Percentiles rank a stretch among this genome's conserved stretches.
phyloP scores from a whole-genome alignment of 2,888 invertebrate species.

The Drosophila mulleri region DNA sequence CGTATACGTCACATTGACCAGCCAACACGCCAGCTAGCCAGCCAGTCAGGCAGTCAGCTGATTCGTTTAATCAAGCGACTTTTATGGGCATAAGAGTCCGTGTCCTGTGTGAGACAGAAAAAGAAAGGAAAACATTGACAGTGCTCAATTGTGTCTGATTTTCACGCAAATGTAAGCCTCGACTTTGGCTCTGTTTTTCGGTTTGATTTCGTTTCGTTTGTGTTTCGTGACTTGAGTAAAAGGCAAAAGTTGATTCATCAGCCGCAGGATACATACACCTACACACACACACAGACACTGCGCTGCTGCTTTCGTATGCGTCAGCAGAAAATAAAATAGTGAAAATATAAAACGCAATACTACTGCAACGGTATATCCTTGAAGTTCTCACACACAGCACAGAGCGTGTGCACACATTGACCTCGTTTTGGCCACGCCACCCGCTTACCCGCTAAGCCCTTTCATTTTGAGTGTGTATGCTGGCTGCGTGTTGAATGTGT shows the following conservation, averaged over 20 bases:
- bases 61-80: slow-evolving; percentile 62
- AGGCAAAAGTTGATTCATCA: slow-evolving; percentile 81
- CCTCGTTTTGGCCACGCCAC: slow-evolving; percentile 63
- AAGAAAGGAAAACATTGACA: slow-evolving; percentile 20
- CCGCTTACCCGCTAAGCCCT: background rate
- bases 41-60: slow-evolving; percentile 2
- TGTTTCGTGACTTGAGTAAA: slow-evolving; percentile 78
- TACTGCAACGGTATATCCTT: slow-evolving; percentile 63
- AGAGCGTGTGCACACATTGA: slow-evolving; percentile 65
- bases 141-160: slow-evolving; percentile 74
- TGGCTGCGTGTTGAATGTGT: slow-evolving; percentile 14
- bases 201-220: slow-evolving; percentile 64
- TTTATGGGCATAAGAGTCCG: slow-evolving; percentile 23
- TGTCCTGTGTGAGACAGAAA: slow-evolving; percentile 12
- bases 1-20: slow-evolving; percentile 65
- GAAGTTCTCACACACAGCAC: slow-evolving; percentile 40
- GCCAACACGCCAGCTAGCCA: background rate
- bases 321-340: slow-evolving; percentile 77
- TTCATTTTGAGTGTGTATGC: slow-evolving; percentile 19
- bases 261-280: slow-evolving; percentile 69
- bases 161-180: slow-evolving; percentile 76
- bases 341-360: slow-evolving; percentile 71
- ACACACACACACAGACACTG: slow-evolving; percentile 3
- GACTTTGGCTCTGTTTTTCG: slow-evolving; percentile 36
- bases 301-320: slow-evolving; percentile 57